Evolutionary conservation across 2,888 invertebrate species (phyloP).

Genomic region (Agonopterix heracliana): DNA sequence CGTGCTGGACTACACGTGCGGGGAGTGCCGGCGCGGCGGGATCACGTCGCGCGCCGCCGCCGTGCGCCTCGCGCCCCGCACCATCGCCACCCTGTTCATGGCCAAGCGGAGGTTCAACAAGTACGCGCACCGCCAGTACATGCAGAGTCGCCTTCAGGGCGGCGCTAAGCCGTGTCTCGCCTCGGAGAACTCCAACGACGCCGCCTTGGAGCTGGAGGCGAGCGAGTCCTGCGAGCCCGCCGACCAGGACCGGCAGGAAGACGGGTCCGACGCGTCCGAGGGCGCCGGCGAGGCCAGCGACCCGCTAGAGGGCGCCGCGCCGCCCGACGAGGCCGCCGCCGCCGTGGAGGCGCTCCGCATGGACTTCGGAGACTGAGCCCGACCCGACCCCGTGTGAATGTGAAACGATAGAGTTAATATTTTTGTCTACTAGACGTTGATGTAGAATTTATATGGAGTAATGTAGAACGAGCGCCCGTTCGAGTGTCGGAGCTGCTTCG

Average conservation of each 20-base stretch:
- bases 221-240: constrained; percentile 11
- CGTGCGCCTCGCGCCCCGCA: constrained; percentile 65
- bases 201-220: constrained; percentile 11
- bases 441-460: constrained; percentile 5
- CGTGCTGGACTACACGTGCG: constrained; percentile 73
- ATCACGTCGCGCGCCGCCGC: constrained; percentile 70
- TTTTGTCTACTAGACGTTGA: constrained; percentile 8
- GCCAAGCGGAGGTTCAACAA: constrained; percentile 74
- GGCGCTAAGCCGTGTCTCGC: constrained; percentile 10
- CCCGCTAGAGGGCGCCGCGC: constrained; percentile 13
- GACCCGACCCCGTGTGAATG: constrained; percentile 4
- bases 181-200: constrained; percentile 9
- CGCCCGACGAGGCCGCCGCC: constrained; percentile 16
- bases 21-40: constrained; percentile 67
- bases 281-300: constrained; percentile 11
- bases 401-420: constrained; percentile 4
- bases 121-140: constrained; percentile 71
- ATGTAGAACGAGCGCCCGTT: not conserved
- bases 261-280: constrained; percentile 15
- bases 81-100: constrained; percentile 73
- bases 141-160: constrained; percentile 36
- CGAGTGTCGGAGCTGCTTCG: not conserved
- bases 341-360: constrained; percentile 12
- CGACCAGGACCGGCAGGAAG: constrained; percentile 11
- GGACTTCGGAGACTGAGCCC: constrained; percentile 16